phyloP scores from a whole-genome alignment of 2,888 invertebrate genomes.

The Euplagia quadripunctaria region DNA sequence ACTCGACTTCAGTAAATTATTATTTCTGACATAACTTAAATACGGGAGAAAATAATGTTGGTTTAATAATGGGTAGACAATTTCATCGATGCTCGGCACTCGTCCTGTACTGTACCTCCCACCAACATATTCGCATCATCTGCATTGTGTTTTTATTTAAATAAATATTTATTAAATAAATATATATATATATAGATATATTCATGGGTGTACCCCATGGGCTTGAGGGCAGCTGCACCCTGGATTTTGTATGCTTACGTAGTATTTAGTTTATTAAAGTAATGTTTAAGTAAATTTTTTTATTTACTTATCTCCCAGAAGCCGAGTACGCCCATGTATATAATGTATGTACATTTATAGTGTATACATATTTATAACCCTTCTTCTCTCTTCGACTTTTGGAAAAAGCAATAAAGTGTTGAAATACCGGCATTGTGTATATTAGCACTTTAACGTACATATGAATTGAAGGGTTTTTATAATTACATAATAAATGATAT shows the following conservation, averaged over 20 bases:
- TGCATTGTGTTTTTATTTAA: too few relatives aligned
- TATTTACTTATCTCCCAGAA: too few relatives aligned
- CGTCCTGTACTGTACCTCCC: slow-evolving; percentile 2
- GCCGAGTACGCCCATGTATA: too few relatives aligned
- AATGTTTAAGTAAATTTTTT: too few relatives aligned
- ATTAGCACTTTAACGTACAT: slow-evolving; percentile 21
- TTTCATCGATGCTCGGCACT: not conserved
- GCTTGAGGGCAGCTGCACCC: too few relatives aligned
- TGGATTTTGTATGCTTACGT: too few relatives aligned
- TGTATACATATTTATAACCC: not conserved
- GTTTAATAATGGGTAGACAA: not conserved
- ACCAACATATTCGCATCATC: not conserved
- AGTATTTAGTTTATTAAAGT: too few relatives aligned
- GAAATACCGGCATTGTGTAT: slow-evolving; percentile 21
- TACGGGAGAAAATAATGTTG: not conserved
- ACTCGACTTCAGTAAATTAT: not conserved
- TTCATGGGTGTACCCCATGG: too few relatives aligned
- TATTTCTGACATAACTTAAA: not conserved
- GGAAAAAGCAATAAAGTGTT: not conserved
- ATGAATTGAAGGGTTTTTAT: not conserved
- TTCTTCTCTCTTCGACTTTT: not conserved
- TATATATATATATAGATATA: too few relatives aligned
- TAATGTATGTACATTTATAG: slow-evolving; percentile 40
- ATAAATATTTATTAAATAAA: slow-evolving; percentile 17
- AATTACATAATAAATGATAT: slow-evolving; percentile 18